Percentiles rank a stretch among this genome's conserved stretches.
These are phyloP conservation scores for Saturnia pavonia DNA, from an alignment of 2,888 invertebrate species.

Conservation along the genomic window DNA sequence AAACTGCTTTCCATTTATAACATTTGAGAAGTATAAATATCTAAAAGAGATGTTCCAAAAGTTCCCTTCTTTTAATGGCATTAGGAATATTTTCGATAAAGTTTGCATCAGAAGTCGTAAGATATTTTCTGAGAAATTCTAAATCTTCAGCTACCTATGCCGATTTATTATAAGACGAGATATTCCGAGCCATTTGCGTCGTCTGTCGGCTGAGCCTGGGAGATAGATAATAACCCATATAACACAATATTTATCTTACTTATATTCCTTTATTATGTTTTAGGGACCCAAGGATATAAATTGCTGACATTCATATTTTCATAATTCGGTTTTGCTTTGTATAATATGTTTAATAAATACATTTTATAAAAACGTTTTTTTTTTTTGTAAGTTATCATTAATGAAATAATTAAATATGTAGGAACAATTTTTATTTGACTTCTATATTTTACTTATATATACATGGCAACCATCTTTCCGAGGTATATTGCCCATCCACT, in stretches of 20 bases:
- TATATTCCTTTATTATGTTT: conserved; percentile 5
- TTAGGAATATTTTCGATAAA: neutral
- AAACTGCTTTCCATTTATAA: no score
- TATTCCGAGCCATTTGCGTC: conserved; percentile 15
- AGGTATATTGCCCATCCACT: no score
- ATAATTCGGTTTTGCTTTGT: neutral
- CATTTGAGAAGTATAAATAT: neutral
- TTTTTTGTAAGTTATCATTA: no score
- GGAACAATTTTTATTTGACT: no score
- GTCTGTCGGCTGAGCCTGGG: neutral
- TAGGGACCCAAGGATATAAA: neutral
- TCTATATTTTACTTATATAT: no score
- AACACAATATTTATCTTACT: neutral
- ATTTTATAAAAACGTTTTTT: no score
- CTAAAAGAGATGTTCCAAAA: neutral
- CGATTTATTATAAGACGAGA: conserved; percentile 19
- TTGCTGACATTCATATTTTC: neutral
- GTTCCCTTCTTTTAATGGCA: neutral
- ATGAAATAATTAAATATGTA: no score
- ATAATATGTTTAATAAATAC: neutral
- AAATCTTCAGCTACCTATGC: conserved; percentile 8
- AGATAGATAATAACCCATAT: conserved; percentile 13
- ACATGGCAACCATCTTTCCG: no score
- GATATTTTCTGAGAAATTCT: conserved; percentile 4
- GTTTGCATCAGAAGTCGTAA: neutral